Evolutionary conservation across 2,113 vertebrate species (phyloP).

Genomic region (Poeciliopsis turrubarensis): DNA sequence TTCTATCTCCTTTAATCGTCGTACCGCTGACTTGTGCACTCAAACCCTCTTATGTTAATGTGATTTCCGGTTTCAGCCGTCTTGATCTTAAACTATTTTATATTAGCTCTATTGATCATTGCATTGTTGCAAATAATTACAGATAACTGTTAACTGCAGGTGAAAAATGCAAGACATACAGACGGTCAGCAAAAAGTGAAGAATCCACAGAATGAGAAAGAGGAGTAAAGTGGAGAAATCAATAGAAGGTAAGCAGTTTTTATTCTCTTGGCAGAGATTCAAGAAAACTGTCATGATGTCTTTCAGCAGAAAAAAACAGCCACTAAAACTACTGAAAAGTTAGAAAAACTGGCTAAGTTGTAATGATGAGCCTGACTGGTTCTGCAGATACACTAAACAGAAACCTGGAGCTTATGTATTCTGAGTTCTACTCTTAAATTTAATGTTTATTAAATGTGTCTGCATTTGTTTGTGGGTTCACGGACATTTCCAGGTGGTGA

Average conservation of each 20-base stretch:
- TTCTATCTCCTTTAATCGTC: slow-evolving; percentile 43
- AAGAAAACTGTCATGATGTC: slow-evolving; percentile 38
- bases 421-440: not conserved
- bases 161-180: slow-evolving; percentile 56
- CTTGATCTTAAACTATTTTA: slow-evolving; percentile 68
- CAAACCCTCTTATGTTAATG: slow-evolving; percentile 74
- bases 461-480: not conserved
- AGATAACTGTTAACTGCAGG: slow-evolving; percentile 70
- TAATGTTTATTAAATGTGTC: not conserved
- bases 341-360: slow-evolving; percentile 7
- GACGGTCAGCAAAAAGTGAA: slow-evolving; percentile 66
- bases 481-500: slow-evolving; percentile 40
- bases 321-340: slow-evolving; percentile 29
- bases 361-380: not conserved
- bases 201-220: slow-evolving; percentile 64
- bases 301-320: slow-evolving; percentile 27
- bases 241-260: slow-evolving; percentile 74
- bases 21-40: slow-evolving; percentile 50
- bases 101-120: slow-evolving; percentile 73
- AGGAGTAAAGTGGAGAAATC: slow-evolving; percentile 62
- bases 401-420: not conserved
- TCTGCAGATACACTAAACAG: not conserved
- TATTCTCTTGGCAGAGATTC: slow-evolving; percentile 45
- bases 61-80: slow-evolving; percentile 32
- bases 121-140: slow-evolving; percentile 67